A percentile compares a stretch with the other conserved stretches of the same genome.
phyloP scores from a whole-genome alignment of 2,797 vertebrate species.

The Malurus splendens region DNA sequence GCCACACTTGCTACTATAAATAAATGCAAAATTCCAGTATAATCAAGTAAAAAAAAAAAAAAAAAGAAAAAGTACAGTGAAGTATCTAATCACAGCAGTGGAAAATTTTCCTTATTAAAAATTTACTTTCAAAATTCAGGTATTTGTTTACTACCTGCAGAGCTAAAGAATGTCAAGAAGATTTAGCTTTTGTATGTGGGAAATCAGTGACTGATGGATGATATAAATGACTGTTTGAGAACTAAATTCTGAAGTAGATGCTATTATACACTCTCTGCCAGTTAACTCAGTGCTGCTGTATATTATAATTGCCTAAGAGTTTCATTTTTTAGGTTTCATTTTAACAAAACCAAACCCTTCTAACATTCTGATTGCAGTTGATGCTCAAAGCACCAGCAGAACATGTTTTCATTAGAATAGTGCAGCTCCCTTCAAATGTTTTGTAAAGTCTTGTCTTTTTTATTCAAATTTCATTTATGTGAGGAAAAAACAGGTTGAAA shows the following conservation, averaged over 20 bases:
- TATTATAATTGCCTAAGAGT: background rate
- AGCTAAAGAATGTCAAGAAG: background rate
- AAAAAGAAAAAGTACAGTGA: background rate
- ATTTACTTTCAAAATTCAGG: background rate
- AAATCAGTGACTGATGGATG: background rate
- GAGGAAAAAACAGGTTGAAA: background rate
- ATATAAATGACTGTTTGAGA: background rate
- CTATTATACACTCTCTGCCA: background rate
- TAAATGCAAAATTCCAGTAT: background rate
- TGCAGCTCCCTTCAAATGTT: background rate
- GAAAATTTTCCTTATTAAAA: background rate
- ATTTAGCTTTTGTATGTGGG: background rate
- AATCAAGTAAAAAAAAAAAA: background rate
- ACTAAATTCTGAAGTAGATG: background rate
- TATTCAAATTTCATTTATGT: background rate
- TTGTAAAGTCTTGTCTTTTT: background rate
- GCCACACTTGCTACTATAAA: background rate
- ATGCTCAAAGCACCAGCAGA: background rate
- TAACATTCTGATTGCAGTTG: constrained; percentile 1
- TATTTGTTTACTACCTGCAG: background rate
- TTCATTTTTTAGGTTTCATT: background rate
- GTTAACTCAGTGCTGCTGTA: background rate
- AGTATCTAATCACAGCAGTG: background rate
- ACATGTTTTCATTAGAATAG: background rate
- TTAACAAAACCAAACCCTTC: background rate